Evolutionary conservation across 2,888 invertebrate genomes (phyloP), one percentile per base, ranked within the genome.

Genomic region (Sinopyrophorus schimmeli): DNA sequence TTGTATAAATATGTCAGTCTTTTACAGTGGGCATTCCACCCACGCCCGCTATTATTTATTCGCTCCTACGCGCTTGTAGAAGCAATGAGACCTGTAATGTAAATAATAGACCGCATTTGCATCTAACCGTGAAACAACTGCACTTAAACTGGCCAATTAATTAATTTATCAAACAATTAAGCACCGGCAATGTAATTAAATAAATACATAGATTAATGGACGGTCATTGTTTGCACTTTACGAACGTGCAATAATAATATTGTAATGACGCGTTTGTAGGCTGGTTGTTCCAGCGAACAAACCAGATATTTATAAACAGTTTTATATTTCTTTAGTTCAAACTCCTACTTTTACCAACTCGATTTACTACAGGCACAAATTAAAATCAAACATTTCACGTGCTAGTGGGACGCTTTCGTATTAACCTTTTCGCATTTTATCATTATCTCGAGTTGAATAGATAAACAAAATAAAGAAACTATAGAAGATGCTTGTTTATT

Each of bases 121-220:
- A 39, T 47, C 30, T 30, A 47, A 47, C 39, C 47, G 39, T 39
- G 46, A 46, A 47, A 39, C 38, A 47, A 47, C 39, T 47, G 38
- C 38, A 39, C 30, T 46, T 38, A 48, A 40, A 48, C 48, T 37
- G 41, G 35, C 32, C 48, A 48, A 48, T 48, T 48, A 48, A 42
- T 48, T 48, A 48, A 48, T 48, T 37, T 48, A 48, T 48, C 41
- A 37, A 48, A 48, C 48, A 48, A 48, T 48, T 48, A 48, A 28
- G 34, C 28, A 41, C 30, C 41, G 42, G 48, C 48, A 48, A 48
- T 42, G 37, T 23, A 42, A 42, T 48, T 48, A 48, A 42, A 48
- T 48, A 48, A 39, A 47, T 39, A 32, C 39, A 39, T 26, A 30
- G 39, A 39, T 47, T 39, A 39, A 39, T 32, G 39, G 26, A 47